Conservation (phyloP, 2,888 invertebrate species). For the Deilephila elpenor region DNA sequence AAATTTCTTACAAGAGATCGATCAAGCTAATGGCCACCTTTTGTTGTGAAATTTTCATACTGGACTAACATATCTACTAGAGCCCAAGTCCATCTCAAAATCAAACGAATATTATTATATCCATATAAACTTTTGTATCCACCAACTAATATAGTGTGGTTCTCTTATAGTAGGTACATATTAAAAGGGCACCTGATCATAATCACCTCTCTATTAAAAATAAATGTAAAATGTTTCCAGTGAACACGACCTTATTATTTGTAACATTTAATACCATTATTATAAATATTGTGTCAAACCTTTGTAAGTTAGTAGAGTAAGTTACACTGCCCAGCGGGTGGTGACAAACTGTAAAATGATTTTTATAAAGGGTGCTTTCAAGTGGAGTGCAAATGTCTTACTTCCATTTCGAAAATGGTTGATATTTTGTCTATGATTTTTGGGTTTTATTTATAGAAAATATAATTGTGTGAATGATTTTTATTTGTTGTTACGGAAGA, state of each 20-base stretch:
- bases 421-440: not conserved
- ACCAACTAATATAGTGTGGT: too few relatives aligned
- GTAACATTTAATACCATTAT: not conserved
- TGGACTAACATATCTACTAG: too few relatives aligned
- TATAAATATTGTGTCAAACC: slow-evolving; percentile 11
- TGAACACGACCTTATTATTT: not conserved
- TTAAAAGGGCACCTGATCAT: not conserved
- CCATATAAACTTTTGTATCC: too few relatives aligned
- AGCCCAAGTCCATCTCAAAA: too few relatives aligned
- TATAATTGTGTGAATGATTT: not conserved
- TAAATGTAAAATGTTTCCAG: not conserved
- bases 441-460: not conserved
- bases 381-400: slow-evolving; percentile 15
- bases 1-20: too few relatives aligned
- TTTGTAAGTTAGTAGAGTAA: not conserved
- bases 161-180: too few relatives aligned
- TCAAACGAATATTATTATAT: too few relatives aligned
- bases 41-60: too few relatives aligned
- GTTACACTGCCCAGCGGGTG: slow-evolving; percentile 14
- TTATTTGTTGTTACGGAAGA: not conserved
- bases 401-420: not conserved
- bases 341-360: slow-evolving; percentile 15
- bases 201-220: not conserved
- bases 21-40: too few relatives aligned
- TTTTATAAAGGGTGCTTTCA: not conserved